Conservation (phyloP, 2,113 vertebrate species). For the Brachionichthys hirsutus region DNA sequence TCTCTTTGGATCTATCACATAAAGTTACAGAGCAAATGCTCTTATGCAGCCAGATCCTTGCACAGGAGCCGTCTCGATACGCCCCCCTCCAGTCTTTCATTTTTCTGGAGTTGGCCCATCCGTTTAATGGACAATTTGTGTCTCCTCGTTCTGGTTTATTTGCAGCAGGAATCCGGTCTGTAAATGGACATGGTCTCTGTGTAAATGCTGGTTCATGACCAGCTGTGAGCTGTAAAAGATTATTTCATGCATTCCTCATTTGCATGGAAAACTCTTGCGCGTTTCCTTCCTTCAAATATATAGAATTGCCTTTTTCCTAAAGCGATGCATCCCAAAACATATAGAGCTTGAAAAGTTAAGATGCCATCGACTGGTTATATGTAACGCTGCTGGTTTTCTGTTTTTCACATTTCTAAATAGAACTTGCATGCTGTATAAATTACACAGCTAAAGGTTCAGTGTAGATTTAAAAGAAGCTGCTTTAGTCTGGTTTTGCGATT, state of each 20-base stretch:
- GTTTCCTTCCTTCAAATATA: neutral
- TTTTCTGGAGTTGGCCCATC: neutral
- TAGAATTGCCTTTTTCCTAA: constrained; percentile 5
- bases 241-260: constrained; percentile 44
- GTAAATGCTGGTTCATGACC: constrained; percentile 10
- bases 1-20: constrained; percentile 27
- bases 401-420: no score
- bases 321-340: constrained; percentile 43
- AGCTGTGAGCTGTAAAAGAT: constrained; percentile 16
- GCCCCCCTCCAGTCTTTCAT: neutral
- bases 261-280: constrained; percentile 44
- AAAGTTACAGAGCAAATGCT: constrained; percentile 19
- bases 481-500: constrained; percentile 6
- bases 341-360: constrained; percentile 44
- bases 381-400: neutral
- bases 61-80: constrained; percentile 1
- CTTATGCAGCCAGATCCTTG: constrained; percentile 27
- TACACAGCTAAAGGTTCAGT: neutral
- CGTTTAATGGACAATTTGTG: neutral
- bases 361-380: constrained; percentile 29
- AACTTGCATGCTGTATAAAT: no score
- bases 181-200: constrained; percentile 12
- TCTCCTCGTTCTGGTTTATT: constrained; percentile 9
- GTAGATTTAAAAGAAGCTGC: no score
- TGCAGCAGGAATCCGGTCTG: constrained; percentile 4